A percentile compares a stretch with the other conserved stretches of the same genome.
These are phyloP conservation scores for Tethea ocularis DNA, from an alignment of 2,888 invertebrate genomes.

Conservation along the genomic window DNA sequence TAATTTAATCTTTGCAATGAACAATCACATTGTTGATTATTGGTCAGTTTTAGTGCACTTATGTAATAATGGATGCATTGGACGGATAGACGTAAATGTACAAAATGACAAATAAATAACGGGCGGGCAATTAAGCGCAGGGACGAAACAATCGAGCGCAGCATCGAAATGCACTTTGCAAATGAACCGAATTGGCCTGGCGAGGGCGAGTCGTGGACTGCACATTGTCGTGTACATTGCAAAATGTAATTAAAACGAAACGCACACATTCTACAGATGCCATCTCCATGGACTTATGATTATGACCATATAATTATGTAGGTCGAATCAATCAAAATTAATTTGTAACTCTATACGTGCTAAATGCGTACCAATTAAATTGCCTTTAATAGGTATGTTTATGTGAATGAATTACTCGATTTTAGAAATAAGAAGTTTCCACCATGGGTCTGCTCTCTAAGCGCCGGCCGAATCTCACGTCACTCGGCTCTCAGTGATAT, in stretches of 20 bases:
- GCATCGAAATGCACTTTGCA: conserved; percentile 83
- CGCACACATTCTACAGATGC: conserved; percentile 63
- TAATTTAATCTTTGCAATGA: conserved; percentile 13
- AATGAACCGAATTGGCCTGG: conserved; percentile 71
- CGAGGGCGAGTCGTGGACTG: conserved; percentile 26
- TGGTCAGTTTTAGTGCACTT: conserved; percentile 39
- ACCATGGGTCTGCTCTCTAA: too few relatives aligned
- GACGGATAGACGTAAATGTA: conserved; percentile 62
- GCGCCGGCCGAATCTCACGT: too few relatives aligned
- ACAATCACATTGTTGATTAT: conserved; percentile 26
- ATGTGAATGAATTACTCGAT: too few relatives aligned
- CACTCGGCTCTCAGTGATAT: too few relatives aligned
- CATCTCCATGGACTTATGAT: conserved; percentile 34
- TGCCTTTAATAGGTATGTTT: too few relatives aligned
- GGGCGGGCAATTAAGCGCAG: conserved; percentile 73
- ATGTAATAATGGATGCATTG: conserved; percentile 48
- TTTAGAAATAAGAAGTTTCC: too few relatives aligned
- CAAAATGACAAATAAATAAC: conserved; percentile 77
- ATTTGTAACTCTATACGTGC: too few relatives aligned
- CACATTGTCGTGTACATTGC: conserved; percentile 39
- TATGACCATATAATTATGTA: background rate
- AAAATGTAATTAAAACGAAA: conserved; percentile 77
- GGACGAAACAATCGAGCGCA: conserved; percentile 71
- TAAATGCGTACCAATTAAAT: too few relatives aligned
- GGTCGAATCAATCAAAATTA: background rate